Conservation (phyloP, 92 coral and sea anemone genomes). For the Phymanthus crucifer region DNA sequence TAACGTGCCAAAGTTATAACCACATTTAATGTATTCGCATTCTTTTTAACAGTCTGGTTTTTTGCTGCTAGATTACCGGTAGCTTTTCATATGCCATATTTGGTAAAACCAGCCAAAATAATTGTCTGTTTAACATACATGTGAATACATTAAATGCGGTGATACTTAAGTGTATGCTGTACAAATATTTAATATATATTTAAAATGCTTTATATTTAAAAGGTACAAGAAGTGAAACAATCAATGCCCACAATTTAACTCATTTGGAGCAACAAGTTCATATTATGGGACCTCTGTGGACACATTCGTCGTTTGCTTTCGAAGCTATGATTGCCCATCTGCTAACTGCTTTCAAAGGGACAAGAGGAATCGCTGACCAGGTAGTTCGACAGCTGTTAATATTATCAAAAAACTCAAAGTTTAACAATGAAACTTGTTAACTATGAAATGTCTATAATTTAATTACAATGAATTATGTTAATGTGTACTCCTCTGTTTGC, state of each 20-base stretch:
- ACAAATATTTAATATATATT: neutral
- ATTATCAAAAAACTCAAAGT: too few relatives aligned
- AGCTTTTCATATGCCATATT: too few relatives aligned
- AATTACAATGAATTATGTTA: neutral
- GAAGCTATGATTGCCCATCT: conserved; percentile 61
- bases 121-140: too few relatives aligned
- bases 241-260: conserved; percentile 52
- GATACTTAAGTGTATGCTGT: neutral
- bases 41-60: too few relatives aligned
- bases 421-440: neutral
- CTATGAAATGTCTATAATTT: neutral
- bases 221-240: conserved; percentile 61
- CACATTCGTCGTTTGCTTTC: conserved; percentile 61
- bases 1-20: too few relatives aligned
- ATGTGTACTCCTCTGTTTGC: neutral
- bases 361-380: conserved; percentile 56
- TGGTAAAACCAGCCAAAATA: too few relatives aligned
- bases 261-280: conserved; percentile 48
- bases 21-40: too few relatives aligned
- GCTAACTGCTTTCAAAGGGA: conserved; percentile 59
- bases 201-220: neutral
- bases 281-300: conserved; percentile 58
- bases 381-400: too few relatives aligned
- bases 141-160: too few relatives aligned
- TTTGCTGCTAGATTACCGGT: too few relatives aligned